Base-by-base conservation (phyloP, 2,888 invertebrate species). In the Germaria angustata region DNA sequence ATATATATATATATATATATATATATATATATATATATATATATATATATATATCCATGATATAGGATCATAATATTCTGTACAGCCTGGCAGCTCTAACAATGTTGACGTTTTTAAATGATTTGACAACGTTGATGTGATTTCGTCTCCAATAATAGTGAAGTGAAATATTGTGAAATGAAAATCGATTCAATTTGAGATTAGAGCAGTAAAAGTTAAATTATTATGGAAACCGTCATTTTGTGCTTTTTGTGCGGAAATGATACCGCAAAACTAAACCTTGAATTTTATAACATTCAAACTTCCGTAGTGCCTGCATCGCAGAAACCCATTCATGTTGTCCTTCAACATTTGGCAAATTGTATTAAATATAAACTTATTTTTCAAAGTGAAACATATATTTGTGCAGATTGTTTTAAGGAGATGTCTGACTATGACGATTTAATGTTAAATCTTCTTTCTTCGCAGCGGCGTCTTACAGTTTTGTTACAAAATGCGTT, bases 401-500 rank as follows among this genome's bases (percentile, higher is more conserved):
- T 90, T 0, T 90, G 90, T 32, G 84, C 80, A 0, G 84, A 87
- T 0, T 90, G 90, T 76, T 89, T 87, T 44, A 84, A 79, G 2
- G 88, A 90, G 57, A 79, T 90, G 11, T 80, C 87, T 0, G 88
- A 87, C 4, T 90, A 90, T 59, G 90, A 90, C 61, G 80, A 87
- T 28, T 86, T 89, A 51, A 90, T 90, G 90, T 80, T 90, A 0
- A 89, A 87, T 57, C 83, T 90, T 13, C 87, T 90, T 84, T 84
- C 86, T 6, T 87, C 87, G 5, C 90, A 90, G 82, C 89, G 87
- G 46, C 85, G 86, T 15, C 85, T 90, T 0, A 88, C 89, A 0
- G 83, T 81, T n/a, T 85, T 88, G 34, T 78, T 90, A 3, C 86
- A 86, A 17, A 84, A 86, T 9, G 88, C 89, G 2, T 59, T 90